Evolutionary conservation across 2,113 vertebrate genomes (phyloP), one percentile per base, ranked within the genome.

Genomic region (Hypomesus transpacificus): DNA sequence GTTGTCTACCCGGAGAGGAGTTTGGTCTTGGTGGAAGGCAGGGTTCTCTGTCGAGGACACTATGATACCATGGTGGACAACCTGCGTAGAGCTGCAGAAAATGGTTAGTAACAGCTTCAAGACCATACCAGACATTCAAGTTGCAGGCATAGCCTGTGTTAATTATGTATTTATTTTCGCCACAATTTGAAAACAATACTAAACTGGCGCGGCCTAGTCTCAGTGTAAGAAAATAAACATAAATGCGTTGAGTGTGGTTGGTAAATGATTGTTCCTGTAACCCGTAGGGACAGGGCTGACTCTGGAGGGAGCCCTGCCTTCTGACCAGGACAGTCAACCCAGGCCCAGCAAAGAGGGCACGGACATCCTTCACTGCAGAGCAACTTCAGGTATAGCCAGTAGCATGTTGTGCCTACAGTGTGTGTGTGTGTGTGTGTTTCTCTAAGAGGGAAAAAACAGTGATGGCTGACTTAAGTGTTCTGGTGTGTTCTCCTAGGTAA

Each of bases 21-120:
- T 97, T 98, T 1, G 96, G 96, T 58, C 85, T 98, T 85, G 94
- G 94, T 98, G 79, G 95, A 97, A 83, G 96, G 95, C 86, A 93
- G 95, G 86, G 95, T 98, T 80, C 93, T 98, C 54, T 98, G 96
- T 85, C 91, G 95, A 69, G 94, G 95, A 83, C 96, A 98, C 91
- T 98, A 98, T 1, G 94, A 97, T 90, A 94, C 94, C 85, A 96
- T 97, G 95, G 93, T 98, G 24, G 95, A 96, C 81, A 96, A 96
- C 88, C 94, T 98, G 68, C 95, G 94, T 81, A 87, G 95, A 24
- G 96, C 94, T 1, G 93, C 96, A 0, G 94, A 95, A 81, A 95
- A 94, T 17, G 96, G 96, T 98, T 93, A 0, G 86, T 69, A 46
- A 46, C 31, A 34, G 2, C 9, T 46, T 46, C 9, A 1, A 9